Conservation (phyloP, 1,140 invertebrate genomes). For the Polyergus mexicanus region DNA sequence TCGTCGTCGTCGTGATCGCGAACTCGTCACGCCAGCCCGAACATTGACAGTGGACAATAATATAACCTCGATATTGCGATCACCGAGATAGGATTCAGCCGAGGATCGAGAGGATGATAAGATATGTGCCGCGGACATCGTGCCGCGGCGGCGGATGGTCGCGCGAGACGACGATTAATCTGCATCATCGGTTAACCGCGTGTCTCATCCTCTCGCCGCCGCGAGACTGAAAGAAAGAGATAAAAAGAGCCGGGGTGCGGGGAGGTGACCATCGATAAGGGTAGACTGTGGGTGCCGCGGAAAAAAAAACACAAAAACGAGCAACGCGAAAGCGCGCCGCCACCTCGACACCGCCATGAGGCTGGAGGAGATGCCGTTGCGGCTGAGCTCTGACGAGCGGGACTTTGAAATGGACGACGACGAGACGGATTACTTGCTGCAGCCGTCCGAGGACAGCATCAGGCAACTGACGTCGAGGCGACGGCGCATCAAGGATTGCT, state of each 20-base stretch:
- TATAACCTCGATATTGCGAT: neutral
- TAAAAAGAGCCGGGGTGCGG: neutral
- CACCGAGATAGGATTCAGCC: neutral
- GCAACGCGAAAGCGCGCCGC: conserved; percentile 38
- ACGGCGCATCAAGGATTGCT: conserved; percentile 80
- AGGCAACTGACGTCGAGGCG: conserved; percentile 78
- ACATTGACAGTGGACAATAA: neutral
- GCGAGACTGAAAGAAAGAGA: neutral
- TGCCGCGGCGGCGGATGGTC: conserved; percentile 14
- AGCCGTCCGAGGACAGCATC: conserved; percentile 84
- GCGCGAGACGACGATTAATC: conserved; percentile 46
- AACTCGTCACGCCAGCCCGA: neutral
- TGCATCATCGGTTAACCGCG: conserved; percentile 41
- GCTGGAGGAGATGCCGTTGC: conserved; percentile 88
- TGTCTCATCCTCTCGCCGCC: conserved; percentile 2
- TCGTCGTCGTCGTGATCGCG: neutral
- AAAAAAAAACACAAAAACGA: conserved; percentile 23
- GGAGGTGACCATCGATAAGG: too few species aligned
- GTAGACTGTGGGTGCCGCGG: neutral
- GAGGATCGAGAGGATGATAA: conserved; percentile 16
- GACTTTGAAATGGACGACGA: conserved; percentile 90
- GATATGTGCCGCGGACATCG: conserved; percentile 49
- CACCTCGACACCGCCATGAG: conserved; percentile 76
- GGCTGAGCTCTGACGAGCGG: conserved; percentile 86
- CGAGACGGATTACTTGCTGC: conserved; percentile 89